Conservation (phyloP, 2,797 vertebrate genomes). For the Pangasius macronema region DNA sequence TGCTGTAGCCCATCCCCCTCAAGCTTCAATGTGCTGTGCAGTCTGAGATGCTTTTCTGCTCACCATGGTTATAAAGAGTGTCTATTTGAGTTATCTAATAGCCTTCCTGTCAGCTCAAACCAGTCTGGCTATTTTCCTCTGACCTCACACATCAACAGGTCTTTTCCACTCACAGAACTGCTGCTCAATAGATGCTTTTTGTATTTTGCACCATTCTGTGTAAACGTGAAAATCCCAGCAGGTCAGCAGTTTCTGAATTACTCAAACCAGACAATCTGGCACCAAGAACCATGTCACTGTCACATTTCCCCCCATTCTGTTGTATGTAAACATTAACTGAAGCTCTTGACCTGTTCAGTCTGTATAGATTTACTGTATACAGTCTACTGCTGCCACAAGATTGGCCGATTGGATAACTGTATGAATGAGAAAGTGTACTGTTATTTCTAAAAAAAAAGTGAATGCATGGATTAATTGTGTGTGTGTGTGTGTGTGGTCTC, state of each 20-base stretch:
- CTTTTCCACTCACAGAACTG: background rate
- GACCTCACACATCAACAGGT: background rate
- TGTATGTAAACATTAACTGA: background rate
- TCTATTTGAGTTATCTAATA: background rate
- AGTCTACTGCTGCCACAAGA: background rate
- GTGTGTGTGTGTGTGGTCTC: background rate
- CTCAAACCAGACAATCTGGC: background rate
- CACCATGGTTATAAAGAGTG: background rate
- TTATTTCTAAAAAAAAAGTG: background rate
- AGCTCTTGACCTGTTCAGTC: background rate
- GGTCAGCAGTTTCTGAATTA: background rate
- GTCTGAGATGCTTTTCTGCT: background rate
- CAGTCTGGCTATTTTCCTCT: background rate
- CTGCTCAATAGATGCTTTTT: background rate
- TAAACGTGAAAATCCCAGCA: background rate
- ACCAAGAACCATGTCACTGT: background rate
- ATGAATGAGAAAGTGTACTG: background rate
- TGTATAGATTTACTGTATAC: background rate
- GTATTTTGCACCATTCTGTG: background rate
- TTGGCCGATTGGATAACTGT: background rate
- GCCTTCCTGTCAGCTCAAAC: background rate
- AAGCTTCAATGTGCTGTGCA: background rate
- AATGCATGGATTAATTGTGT: background rate
- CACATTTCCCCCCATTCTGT: background rate
- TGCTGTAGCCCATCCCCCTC: background rate